phyloP scores from a whole-genome alignment of 2,888 invertebrate genomes.

The Penaeus monodon region DNA sequence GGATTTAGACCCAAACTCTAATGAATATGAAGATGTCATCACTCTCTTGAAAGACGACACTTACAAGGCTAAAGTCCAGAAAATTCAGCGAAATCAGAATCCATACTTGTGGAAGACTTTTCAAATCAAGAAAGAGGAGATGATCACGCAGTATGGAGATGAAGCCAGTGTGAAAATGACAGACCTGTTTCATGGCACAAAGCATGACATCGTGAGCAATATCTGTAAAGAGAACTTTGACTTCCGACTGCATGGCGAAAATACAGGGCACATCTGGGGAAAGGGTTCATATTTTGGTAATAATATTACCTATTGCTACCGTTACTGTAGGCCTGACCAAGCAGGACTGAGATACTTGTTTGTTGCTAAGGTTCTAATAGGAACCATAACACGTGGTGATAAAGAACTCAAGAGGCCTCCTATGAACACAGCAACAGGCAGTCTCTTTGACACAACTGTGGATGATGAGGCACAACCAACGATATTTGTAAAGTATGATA shows the following conservation, averaged over 20 bases:
- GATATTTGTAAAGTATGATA: conserved; percentile 18
- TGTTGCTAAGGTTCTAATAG: conserved; percentile 4
- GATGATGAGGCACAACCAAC: neutral
- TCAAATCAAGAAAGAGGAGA: neutral
- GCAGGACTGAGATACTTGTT: neutral
- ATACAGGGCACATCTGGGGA: conserved; percentile 67
- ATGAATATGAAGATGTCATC: neutral
- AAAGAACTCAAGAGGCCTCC: neutral
- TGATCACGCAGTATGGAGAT: neutral
- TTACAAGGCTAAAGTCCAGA: neutral
- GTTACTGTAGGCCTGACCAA: neutral
- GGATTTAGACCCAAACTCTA: neutral
- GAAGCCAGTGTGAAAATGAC: conserved; percentile 48
- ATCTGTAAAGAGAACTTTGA: conserved; percentile 68
- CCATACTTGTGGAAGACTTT: conserved; percentile 6
- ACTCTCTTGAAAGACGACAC: neutral
- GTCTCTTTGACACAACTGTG: conserved; percentile 3
- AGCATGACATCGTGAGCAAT: conserved; percentile 58
- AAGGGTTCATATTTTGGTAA: conserved; percentile 68
- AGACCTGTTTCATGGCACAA: conserved; percentile 67
- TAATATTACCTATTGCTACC: neutral
- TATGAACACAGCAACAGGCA: neutral
- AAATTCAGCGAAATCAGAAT: conserved; percentile 16
- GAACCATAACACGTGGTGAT: neutral
- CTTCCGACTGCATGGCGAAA: conserved; percentile 67